These are phyloP conservation scores for Heptranchias perlo DNA, from an alignment of 2,113 vertebrate genomes.

Conservation along the genomic window DNA sequence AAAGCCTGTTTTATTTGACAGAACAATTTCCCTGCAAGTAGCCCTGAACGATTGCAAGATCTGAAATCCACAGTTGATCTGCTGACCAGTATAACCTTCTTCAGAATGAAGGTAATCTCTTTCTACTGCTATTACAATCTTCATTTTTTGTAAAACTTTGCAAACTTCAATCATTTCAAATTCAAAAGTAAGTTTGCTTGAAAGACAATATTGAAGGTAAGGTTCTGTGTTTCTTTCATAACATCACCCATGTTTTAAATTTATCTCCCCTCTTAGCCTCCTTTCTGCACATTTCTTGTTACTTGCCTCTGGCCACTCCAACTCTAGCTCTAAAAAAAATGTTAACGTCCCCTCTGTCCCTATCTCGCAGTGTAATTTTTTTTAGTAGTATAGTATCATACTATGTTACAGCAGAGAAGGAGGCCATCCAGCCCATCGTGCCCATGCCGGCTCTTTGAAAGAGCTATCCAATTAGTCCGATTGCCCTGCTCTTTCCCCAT, in stretches of 20 bases:
- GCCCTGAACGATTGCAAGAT: constrained; percentile 84
- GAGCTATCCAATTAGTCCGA: too few relatives aligned
- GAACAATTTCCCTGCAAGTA: constrained; percentile 97
- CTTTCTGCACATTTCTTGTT: neutral
- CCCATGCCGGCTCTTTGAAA: too few relatives aligned
- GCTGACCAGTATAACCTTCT: constrained; percentile 97
- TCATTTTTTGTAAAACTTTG: neutral
- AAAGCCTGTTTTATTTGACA: constrained; percentile 52
- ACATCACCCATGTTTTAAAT: neutral
- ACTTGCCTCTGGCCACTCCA: neutral
- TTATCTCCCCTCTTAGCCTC: neutral
- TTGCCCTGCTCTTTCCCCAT: too few relatives aligned
- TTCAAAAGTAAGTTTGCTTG: neutral
- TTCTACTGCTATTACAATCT: neutral
- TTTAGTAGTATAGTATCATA: too few relatives aligned
- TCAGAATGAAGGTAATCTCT: constrained; percentile 89
- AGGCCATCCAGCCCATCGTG: too few relatives aligned
- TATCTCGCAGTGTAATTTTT: neutral
- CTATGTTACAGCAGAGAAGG: too few relatives aligned
- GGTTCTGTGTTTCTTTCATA: neutral
- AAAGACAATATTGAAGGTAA: too few relatives aligned
- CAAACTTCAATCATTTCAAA: neutral
- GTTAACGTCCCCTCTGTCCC: neutral
- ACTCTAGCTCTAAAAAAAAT: neutral
- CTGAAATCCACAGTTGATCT: constrained; percentile 95